Conservation (phyloP, 2,888 invertebrate genomes). For the Dorcus parallelipipedus region DNA sequence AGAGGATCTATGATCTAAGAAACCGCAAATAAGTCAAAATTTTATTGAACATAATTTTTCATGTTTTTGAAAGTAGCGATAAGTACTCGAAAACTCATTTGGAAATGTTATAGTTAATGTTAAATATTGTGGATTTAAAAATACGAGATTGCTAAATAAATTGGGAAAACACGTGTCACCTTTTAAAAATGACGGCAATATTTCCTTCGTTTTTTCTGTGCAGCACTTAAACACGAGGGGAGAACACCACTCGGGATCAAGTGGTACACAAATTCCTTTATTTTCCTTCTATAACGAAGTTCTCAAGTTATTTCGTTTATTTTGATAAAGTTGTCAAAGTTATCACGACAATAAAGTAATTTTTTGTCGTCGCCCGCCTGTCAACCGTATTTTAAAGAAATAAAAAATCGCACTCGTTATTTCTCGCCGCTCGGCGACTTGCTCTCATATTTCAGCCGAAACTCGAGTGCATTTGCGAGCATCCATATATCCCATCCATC, state of each 20-base stretch:
- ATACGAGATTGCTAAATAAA: too few species aligned
- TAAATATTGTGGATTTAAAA: too few species aligned
- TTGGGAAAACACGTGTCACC: too few species aligned
- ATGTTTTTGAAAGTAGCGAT: too few species aligned
- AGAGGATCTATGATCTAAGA: too few species aligned
- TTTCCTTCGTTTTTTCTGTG: too few species aligned
- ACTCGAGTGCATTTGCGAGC: not conserved
- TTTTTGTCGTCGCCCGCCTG: constrained; percentile 3
- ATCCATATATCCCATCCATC: not conserved
- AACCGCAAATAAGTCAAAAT: too few species aligned
- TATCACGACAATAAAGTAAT: constrained; percentile 8
- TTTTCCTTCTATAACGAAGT: not conserved
- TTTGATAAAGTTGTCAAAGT: constrained; percentile 7
- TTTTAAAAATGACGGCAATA: too few species aligned
- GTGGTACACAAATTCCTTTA: not conserved
- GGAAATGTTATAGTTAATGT: too few species aligned
- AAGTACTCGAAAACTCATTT: too few species aligned
- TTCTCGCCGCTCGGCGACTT: not conserved
- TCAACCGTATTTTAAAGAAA: not conserved
- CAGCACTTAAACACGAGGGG: not conserved
- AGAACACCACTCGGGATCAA: not conserved
- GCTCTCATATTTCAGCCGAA: not conserved
- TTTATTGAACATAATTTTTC: too few species aligned
- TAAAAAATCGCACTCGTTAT: not conserved
- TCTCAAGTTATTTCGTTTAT: constrained; percentile 3